These are phyloP conservation scores for Arge pagana DNA, from an alignment of 2,888 invertebrate genomes.

Conservation along the genomic window DNA sequence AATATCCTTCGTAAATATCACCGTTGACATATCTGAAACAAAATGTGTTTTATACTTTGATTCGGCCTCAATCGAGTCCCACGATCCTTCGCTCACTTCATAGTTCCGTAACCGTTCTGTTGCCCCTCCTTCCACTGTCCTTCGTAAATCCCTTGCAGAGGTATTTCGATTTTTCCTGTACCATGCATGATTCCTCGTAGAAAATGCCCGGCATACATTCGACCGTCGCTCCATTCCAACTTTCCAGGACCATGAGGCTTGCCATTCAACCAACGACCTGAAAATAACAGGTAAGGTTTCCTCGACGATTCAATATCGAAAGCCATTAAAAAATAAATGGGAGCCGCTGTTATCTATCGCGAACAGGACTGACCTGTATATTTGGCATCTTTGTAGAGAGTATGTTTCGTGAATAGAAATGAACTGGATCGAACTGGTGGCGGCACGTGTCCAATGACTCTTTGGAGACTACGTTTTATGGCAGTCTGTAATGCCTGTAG, in stretches of 20 bases:
- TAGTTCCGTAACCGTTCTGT: constrained; percentile 79
- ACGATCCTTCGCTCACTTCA: constrained; percentile 61
- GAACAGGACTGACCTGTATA: constrained; percentile 68
- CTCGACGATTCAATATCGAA: background rate
- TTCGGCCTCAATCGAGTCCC: background rate
- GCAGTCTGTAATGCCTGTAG: constrained; percentile 75
- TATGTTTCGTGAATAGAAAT: constrained; percentile 74
- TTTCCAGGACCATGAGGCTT: constrained; percentile 84
- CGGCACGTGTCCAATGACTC: constrained; percentile 67
- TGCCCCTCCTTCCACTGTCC: constrained; percentile 81
- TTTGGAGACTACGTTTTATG: constrained; percentile 71
- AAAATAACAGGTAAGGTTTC: constrained; percentile 2
- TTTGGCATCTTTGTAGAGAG: constrained; percentile 75
- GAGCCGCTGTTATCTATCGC: no score
- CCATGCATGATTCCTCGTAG: constrained; percentile 75
- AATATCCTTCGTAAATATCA: constrained; percentile 85
- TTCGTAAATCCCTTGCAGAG: constrained; percentile 73
- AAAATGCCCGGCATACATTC: constrained; percentile 80
- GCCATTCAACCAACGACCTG: constrained; percentile 78
- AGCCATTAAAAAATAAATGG: background rate
- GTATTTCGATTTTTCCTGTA: constrained; percentile 71
- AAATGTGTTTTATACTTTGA: constrained; percentile 15
- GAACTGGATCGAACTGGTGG: constrained; percentile 73
- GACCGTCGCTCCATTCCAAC: constrained; percentile 81
- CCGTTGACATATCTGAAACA: constrained; percentile 68